Base-by-base conservation (phyloP, 2,113 vertebrate species). In the Poicephalus meyeri region DNA sequence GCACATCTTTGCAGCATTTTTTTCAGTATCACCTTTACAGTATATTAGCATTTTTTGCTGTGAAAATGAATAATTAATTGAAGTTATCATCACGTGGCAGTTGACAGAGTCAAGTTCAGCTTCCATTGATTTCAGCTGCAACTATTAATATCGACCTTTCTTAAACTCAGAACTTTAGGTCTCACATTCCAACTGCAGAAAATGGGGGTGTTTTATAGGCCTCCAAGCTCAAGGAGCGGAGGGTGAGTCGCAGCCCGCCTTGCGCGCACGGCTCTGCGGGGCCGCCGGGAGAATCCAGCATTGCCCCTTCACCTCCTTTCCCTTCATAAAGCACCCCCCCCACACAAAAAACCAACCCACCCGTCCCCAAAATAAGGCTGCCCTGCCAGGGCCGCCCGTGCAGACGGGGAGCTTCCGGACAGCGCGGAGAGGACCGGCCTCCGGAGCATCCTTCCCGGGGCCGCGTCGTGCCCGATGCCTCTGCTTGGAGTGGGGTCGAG, bases 211-310 rank as follows among this genome's bases (percentile, higher is more conserved):
- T 16, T 82, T 96, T 87, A 42, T 76, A 35, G 99, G 99, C 99
- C 98, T 99, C 99, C 78, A 99, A 98, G 95, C 98, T 98, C 97
- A 99, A 99, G 97, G 99, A 99, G 93, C 98, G 99, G 87, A 99
- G 98, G 98, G 99, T 99, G 99, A 98, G 98, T 97, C 50, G 23
- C 49, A 35, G 49, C 25, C 52, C 58, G 55, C 44, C 16, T 26
- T 87, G 74, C 96, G 97, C 96, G 96, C 97, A 86, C 42, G 7
- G 28, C 64, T 77, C 70, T 58, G 73, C 41, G 14, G 63, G 16
- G 65, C 19, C 16, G 10, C 47, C 37, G 14, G 41, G 46, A 17
- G 11, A 33, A 25, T 31, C 28, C 9, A 37, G 63, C n/a, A 20
- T 31, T 6, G 16, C 11, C 17, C 52, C 29, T 6, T 19, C 71